phyloP scores from a whole-genome alignment of 2,888 invertebrate genomes.

The Ormyrus pomaceus region DNA sequence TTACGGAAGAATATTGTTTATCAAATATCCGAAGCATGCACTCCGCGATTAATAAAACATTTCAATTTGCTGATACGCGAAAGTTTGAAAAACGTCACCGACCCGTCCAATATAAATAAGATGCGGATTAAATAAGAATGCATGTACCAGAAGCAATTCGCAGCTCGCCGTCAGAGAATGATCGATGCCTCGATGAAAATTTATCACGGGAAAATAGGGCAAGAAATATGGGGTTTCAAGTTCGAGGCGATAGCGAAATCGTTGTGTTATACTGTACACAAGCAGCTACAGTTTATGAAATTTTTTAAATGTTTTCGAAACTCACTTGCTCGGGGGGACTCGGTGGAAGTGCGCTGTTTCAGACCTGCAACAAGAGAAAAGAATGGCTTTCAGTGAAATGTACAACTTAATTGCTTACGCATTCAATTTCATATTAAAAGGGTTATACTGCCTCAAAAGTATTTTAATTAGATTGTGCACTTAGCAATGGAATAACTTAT shows the following conservation, averaged over 20 bases:
- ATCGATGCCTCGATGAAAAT: conserved; percentile 46
- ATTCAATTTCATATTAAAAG: no score
- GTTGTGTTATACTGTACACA: background rate
- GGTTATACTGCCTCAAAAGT: no score
- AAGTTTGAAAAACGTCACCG: no score
- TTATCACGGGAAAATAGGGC: conserved; percentile 10
- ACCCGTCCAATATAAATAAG: background rate
- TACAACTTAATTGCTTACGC: no score
- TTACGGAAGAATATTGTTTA: no score
- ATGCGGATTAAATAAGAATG: conserved; percentile 27
- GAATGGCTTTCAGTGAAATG: no score
- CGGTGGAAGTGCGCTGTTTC: conserved; percentile 70
- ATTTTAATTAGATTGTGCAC: no score
- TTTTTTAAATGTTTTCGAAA: conserved; percentile 12
- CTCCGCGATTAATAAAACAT: no score
- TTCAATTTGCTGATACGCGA: no score
- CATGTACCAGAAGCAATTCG: conserved; percentile 20
- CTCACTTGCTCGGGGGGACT: conserved; percentile 70
- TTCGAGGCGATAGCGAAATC: no score
- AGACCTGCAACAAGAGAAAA: conserved; percentile 66
- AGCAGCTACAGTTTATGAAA: background rate
- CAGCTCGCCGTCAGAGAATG: conserved; percentile 9
- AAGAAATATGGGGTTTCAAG: background rate
- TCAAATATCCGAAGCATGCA: no score
- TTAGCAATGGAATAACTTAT: no score